A percentile compares a stretch with the other conserved stretches of the same genome.
These are phyloP conservation scores for Drosophila aff. DNA, from an alignment of 1,140 invertebrate genomes.

Conservation along the genomic window DNA sequence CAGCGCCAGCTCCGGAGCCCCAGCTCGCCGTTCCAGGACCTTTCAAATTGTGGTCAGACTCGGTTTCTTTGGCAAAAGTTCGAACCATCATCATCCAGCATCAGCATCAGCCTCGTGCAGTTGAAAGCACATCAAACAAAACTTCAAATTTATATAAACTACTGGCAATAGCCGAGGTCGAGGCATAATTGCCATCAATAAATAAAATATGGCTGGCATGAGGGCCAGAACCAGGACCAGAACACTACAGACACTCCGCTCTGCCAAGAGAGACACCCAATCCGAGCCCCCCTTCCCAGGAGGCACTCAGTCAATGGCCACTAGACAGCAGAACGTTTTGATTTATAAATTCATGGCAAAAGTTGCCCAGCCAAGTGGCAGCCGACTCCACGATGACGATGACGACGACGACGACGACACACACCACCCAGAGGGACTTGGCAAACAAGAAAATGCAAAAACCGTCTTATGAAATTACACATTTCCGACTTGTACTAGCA, in stretches of 20 bases:
- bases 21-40: conserved; percentile 21
- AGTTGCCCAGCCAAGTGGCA: conserved; percentile 78
- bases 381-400: conserved; percentile 45
- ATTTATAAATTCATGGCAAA: conserved; percentile 83
- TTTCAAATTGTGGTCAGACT: conserved; percentile 75
- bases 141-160: conserved; percentile 76
- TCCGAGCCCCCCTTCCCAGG: conserved; percentile 24
- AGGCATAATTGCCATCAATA: conserved; percentile 83
- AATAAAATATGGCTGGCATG: conserved; percentile 77
- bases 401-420: conserved; percentile 39
- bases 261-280: conserved; percentile 45
- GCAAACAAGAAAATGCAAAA: conserved; percentile 72
- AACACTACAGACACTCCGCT: conserved; percentile 29
- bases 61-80: conserved; percentile 78
- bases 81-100: conserved; percentile 58
- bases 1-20: conserved; percentile 16
- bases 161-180: conserved; percentile 79
- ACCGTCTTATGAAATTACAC: conserved; percentile 82
- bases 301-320: conserved; percentile 59
- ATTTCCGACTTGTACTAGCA: conserved; percentile 82
- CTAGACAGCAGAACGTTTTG: conserved; percentile 76
- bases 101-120: conserved; percentile 46
- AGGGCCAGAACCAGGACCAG: conserved; percentile 9
- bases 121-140: conserved; percentile 83
- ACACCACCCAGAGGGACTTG: conserved; percentile 64